These are phyloP conservation scores for Pachyrhynchus sulphureomaculatus DNA, from an alignment of 1,140 invertebrate species.

Conservation along the genomic window DNA sequence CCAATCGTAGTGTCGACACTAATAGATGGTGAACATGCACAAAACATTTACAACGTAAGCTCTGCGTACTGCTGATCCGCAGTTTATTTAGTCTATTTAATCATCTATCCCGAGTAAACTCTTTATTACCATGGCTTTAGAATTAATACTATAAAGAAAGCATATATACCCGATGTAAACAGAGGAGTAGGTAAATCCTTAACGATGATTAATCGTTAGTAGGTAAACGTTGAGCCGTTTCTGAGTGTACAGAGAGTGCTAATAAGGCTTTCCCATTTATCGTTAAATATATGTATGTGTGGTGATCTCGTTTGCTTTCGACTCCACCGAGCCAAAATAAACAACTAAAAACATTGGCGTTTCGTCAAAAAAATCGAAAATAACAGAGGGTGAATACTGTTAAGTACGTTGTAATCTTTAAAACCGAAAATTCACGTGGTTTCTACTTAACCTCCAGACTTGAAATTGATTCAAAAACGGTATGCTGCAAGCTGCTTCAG, in stretches of 20 bases:
- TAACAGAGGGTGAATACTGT: neutral
- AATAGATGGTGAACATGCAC: no score
- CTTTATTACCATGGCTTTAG: neutral
- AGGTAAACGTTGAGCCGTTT: neutral
- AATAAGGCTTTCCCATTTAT: conserved; percentile 5
- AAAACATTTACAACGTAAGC: no score
- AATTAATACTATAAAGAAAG: neutral
- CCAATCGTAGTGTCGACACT: no score
- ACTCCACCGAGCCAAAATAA: conserved; percentile 1
- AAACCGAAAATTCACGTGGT: no score
- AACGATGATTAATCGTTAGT: conserved; percentile 1
- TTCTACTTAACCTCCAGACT: no score
- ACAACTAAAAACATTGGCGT: neutral
- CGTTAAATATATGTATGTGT: neutral
- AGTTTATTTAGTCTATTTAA: no score
- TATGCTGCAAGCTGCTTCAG: no score
- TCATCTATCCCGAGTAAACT: neutral
- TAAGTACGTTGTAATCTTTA: no score
- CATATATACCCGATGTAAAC: neutral
- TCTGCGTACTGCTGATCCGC: no score
- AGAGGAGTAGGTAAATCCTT: neutral
- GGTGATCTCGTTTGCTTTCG: neutral
- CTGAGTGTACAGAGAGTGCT: neutral
- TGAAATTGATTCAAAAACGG: no score
- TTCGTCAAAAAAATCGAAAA: neutral